These are phyloP conservation scores for Oscheius sp. DNA, from an alignment of 2,888 invertebrate genomes.

Conservation along the genomic window DNA sequence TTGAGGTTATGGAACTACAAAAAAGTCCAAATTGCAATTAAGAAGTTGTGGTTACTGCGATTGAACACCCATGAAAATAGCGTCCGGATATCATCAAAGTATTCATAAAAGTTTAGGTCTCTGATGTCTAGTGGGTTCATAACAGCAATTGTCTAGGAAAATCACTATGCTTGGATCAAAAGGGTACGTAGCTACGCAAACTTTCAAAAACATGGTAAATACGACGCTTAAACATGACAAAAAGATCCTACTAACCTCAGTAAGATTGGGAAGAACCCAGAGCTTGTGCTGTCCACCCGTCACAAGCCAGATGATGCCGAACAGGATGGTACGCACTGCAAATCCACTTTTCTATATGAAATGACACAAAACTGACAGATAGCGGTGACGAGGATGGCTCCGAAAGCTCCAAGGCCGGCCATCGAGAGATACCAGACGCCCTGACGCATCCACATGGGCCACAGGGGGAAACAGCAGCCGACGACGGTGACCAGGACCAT, in stretches of 20 bases:
- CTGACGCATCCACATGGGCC: conserved; percentile 86
- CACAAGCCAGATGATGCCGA: conserved; percentile 88
- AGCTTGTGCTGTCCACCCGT: conserved; percentile 91
- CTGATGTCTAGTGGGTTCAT: too few relatives aligned
- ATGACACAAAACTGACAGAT: conserved; percentile 77
- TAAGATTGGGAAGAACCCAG: conserved; percentile 98
- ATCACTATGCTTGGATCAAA: too few relatives aligned
- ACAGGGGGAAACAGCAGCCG: conserved; percentile 97
- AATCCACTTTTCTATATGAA: background rate
- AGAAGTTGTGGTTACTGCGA: too few relatives aligned
- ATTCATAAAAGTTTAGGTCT: too few relatives aligned
- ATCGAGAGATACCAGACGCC: conserved; percentile 97
- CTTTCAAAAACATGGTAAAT: background rate
- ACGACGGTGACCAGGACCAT: conserved; percentile 90
- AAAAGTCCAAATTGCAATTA: too few relatives aligned
- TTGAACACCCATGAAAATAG: too few relatives aligned
- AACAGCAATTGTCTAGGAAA: too few relatives aligned
- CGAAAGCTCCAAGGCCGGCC: conserved; percentile 92
- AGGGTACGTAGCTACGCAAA: too few relatives aligned
- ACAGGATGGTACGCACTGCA: conserved; percentile 86
- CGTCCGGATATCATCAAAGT: too few relatives aligned
- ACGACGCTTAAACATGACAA: background rate
- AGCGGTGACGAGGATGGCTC: conserved; percentile 89
- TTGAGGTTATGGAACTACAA: too few relatives aligned
- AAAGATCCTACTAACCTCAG: conserved; percentile 80